These are phyloP conservation scores for Camptogramma bilineatum DNA, from an alignment of 2,888 invertebrate genomes.

Conservation along the genomic window DNA sequence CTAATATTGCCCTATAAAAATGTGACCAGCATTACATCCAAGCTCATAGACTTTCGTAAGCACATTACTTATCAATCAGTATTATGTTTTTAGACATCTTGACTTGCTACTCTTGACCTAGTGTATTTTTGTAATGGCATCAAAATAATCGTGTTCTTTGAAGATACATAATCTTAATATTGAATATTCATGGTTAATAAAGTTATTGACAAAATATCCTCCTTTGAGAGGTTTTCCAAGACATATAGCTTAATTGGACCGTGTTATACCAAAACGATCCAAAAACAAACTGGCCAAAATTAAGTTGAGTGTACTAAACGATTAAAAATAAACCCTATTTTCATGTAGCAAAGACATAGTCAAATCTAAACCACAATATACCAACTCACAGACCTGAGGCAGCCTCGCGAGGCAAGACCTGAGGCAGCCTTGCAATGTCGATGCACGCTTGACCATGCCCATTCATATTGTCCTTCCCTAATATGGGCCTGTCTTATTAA, in stretches of 20 bases:
- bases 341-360: no score
- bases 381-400: no score
- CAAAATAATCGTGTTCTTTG: background rate
- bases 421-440: no score
- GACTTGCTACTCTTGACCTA: slow-evolving; percentile 16
- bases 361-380: no score
- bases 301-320: background rate
- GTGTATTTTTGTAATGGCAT: slow-evolving; percentile 7
- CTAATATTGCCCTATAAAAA: no score
- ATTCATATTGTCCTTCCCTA: slow-evolving; percentile 2
- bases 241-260: background rate
- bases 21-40: no score
- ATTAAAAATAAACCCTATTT: no score
- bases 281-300: background rate
- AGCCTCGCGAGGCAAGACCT: no score
- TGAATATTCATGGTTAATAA: background rate
- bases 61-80: no score
- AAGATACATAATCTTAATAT: background rate
- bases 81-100: background rate
- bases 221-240: background rate
- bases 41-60: no score
- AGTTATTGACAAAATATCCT: background rate
- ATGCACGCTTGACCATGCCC: background rate
- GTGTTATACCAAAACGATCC: background rate
- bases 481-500: slow-evolving; percentile 22